Base-by-base conservation (phyloP, 2,797 vertebrate species). In the Furcifer pardalis region DNA sequence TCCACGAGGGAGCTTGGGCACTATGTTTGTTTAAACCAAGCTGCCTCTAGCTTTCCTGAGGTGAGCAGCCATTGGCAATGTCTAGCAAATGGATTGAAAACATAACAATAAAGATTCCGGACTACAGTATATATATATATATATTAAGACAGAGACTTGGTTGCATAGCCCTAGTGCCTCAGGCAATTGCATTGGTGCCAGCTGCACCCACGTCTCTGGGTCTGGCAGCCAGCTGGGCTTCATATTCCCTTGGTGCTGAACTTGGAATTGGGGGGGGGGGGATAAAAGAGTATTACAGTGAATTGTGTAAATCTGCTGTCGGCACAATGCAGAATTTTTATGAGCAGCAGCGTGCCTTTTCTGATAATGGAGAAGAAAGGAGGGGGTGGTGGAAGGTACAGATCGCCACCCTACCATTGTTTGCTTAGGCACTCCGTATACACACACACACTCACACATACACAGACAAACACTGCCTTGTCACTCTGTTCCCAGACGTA, bases 121-220 rank as follows among this genome's bases (percentile, higher is more conserved):
- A 5, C 35, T 56, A n/a, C n/a, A n/a, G n/a, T n/a, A n/a, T n/a
- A n/a, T n/a, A n/a, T n/a, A n/a, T n/a, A n/a, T n/a, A n/a, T n/a
- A 35, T 76, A 52, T 75, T 75, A 10, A 71, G 42, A 71, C 10
- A 25, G 52, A 37, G 49, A 90, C 91, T 96, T 95, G 93, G 93
- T 90, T 93, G 94, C 95, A 91, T 96, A 95, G 94, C 94, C 92
- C 89, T 80, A 21, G 73, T 59, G 84, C 90, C 66, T 13, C 4
- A 63, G 82, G 86, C 82, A 17, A 77, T 46, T 46, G 21, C 59
- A 40, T 23, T 32, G 71, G 32, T 71, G 85, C 90, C 90, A 89
- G 89, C 89, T 87, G 88, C 85, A 78, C 63, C 85, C 83, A 10
- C 15, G 52, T 62, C 49, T 62, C 49, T 71, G 27, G 23, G 9